A percentile compares a stretch with the other conserved stretches of the same genome.
phyloP scores from a whole-genome alignment of 2,113 vertebrate species.

The Electrona antarctica region DNA sequence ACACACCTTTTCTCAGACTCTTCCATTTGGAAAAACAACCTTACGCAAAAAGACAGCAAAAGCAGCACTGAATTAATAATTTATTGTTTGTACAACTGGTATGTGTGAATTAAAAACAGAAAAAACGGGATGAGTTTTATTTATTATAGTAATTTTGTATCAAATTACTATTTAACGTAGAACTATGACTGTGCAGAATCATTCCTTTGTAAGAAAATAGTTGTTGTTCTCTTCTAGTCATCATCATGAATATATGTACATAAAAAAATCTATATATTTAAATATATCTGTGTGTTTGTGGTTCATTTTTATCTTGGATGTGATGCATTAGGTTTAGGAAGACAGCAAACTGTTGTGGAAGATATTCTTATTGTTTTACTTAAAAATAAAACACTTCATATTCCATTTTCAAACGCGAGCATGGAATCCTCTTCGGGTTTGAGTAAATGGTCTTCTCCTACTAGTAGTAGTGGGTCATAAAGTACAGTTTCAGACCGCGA shows the following conservation, averaged over 20 bases:
- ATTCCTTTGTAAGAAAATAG: constrained; percentile 74
- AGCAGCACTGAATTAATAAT: constrained; percentile 99
- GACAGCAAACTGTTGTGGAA: too few species aligned
- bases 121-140: constrained; percentile 91
- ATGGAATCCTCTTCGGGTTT: too few species aligned
- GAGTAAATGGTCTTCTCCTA: too few species aligned
- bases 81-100: constrained; percentile 98
- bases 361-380: too few species aligned
- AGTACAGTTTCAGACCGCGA: too few species aligned
- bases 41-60: constrained; percentile 76
- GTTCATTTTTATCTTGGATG: constrained; percentile 18
- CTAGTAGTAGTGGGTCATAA: too few species aligned
- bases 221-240: constrained; percentile 69
- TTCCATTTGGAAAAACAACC: constrained; percentile 56
- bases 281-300: constrained; percentile 45
- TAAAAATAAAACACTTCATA: too few species aligned
- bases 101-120: constrained; percentile 85
- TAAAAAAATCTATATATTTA: constrained; percentile 81
- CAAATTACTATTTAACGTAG: constrained; percentile 91
- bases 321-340: too few species aligned
- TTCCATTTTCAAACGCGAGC: too few species aligned
- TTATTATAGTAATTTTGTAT: constrained; percentile 97
- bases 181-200: constrained; percentile 81
- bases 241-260: constrained; percentile 80
- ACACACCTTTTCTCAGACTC: constrained; percentile 55